Evolutionary conservation across 2,113 vertebrate genomes (phyloP).

Genomic region (Microtus montanus): DNA sequence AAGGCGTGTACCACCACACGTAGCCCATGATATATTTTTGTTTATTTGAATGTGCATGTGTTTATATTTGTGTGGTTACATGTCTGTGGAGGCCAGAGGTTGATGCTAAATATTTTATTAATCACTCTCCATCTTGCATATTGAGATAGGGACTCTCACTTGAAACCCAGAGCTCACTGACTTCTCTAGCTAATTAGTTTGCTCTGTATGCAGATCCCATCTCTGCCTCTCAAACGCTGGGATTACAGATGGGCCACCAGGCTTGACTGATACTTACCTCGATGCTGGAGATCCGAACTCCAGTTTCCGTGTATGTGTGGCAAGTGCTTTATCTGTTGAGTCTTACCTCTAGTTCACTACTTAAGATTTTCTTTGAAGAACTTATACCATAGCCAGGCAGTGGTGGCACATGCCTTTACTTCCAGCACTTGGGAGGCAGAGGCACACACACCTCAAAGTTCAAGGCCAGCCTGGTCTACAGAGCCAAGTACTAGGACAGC

Average conservation of each 20-base stretch:
- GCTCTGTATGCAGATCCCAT: not conserved
- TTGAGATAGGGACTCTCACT: not conserved
- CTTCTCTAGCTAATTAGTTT: not conserved
- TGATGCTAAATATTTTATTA: not conserved
- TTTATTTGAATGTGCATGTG: not conserved
- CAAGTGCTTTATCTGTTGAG: not conserved
- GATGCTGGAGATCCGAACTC: not conserved
- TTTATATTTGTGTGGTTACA: too few species aligned
- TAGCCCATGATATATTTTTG: not conserved
- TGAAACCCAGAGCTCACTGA: not conserved
- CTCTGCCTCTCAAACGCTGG: not conserved
- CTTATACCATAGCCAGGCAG: not conserved
- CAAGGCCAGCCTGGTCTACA: not conserved
- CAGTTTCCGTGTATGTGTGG: not conserved
- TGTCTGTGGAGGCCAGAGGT: not conserved
- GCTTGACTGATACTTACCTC: not conserved
- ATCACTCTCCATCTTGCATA: not conserved
- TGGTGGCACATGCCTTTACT: not conserved
- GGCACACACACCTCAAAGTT: not conserved
- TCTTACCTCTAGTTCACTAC: not conserved
- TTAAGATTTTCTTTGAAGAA: conserved; percentile 37
- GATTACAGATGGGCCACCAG: not conserved
- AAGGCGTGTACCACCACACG: not conserved
- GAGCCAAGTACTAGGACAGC: not conserved
- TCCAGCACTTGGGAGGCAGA: not conserved